Evolutionary conservation across 2,797 vertebrate species (phyloP).

Genomic region (Rhodeus uyekii): DNA sequence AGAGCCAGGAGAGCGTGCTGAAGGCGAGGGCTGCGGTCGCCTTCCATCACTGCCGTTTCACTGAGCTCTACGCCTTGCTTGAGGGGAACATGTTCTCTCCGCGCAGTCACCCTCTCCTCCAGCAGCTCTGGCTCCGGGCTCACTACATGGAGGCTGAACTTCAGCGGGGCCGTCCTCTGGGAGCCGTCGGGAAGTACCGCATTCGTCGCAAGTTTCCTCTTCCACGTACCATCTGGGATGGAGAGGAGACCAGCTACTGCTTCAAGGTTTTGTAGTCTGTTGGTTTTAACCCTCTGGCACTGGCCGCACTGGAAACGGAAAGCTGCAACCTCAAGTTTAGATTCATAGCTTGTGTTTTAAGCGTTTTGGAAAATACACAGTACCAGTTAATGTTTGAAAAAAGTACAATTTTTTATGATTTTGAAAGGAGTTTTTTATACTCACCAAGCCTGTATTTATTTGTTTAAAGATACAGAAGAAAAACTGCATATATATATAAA

Average conservation of each 20-base stretch:
- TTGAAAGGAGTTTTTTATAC: no score
- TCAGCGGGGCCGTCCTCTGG: slow-evolving; percentile 72
- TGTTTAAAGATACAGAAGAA: no score
- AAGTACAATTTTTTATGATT: no score
- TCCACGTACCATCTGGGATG: slow-evolving; percentile 76
- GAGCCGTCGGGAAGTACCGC: slow-evolving; percentile 76
- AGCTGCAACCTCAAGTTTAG: no score
- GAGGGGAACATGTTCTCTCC: slow-evolving; percentile 71
- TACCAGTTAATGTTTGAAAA: no score
- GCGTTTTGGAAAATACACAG: no score
- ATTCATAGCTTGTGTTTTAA: no score
- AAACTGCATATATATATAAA: no score
- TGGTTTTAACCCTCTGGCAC: background rate
- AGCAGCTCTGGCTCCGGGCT: slow-evolving; percentile 77
- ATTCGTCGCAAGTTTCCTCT: slow-evolving; percentile 74
- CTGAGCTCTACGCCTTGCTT: slow-evolving; percentile 71
- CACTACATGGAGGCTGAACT: slow-evolving; percentile 73
- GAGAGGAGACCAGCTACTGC: slow-evolving; percentile 77
- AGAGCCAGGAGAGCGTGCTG: slow-evolving; percentile 67
- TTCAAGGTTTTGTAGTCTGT: slow-evolving; percentile 67
- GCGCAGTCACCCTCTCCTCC: slow-evolving; percentile 70
- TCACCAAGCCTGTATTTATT: no score
- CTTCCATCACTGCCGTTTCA: slow-evolving; percentile 73
- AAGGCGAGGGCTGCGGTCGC: slow-evolving; percentile 72
- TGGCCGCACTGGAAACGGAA: no score